phyloP scores from a whole-genome alignment of 1,140 invertebrate species.

The Aculops lycopersici region DNA sequence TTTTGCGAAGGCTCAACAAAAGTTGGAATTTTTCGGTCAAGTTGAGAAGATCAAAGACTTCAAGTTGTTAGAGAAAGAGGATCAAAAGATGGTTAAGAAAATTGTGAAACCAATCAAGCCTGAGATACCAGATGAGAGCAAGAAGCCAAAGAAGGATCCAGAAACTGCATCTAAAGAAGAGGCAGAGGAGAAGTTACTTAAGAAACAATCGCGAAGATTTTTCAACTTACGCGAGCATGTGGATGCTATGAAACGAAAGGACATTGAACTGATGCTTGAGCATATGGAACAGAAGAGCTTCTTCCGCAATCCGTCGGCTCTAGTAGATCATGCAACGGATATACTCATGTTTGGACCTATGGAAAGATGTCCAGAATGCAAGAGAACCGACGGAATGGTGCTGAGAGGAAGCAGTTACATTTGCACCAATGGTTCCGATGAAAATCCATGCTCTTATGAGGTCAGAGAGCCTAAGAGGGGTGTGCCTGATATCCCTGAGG shows the following conservation, averaged over 20 bases:
- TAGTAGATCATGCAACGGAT: neutral
- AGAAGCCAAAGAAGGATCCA: neutral
- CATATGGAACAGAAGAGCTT: neutral
- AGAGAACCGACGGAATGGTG: neutral
- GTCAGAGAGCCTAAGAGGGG: neutral
- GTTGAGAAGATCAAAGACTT: neutral
- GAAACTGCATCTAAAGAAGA: neutral
- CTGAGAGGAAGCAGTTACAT: neutral
- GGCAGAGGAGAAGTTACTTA: neutral
- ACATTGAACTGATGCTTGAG: neutral
- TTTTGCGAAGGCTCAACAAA: constrained; percentile 38
- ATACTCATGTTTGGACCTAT: neutral
- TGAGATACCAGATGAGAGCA: neutral
- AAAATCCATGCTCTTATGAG: neutral
- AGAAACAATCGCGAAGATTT: neutral
- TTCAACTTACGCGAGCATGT: neutral
- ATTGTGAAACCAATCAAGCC: neutral
- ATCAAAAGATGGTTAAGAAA: neutral
- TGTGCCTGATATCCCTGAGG: neutral
- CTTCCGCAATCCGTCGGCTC: neutral
- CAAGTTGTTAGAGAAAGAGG: neutral
- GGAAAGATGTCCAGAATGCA: neutral
- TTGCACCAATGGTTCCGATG: neutral
- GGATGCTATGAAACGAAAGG: neutral
- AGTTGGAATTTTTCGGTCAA: constrained; percentile 32